Evolutionary conservation across 2,113 vertebrate species (phyloP).

Genomic region (Pseudopipra pipra): DNA sequence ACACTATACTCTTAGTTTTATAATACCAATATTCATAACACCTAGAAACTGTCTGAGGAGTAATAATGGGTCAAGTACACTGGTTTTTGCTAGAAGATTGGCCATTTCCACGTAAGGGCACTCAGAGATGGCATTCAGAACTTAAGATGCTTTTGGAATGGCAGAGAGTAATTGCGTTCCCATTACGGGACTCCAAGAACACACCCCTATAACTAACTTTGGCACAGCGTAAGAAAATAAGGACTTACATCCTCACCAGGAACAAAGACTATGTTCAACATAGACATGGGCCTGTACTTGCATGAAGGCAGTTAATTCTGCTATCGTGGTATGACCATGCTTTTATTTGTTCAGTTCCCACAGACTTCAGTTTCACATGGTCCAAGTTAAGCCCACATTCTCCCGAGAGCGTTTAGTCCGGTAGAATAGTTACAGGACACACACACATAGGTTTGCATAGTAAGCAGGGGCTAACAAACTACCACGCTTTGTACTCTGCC

Average conservation of each 20-base stretch:
- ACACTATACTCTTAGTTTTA: background rate
- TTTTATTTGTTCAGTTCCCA: background rate
- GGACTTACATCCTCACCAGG: background rate
- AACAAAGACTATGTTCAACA: background rate
- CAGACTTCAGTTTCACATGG: background rate
- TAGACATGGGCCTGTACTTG: background rate
- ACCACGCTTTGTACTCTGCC: background rate
- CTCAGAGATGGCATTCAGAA: background rate
- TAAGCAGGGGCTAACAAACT: background rate
- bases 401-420: background rate
- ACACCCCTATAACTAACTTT: background rate
- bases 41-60: background rate
- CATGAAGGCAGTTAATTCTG: background rate
- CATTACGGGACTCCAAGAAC: background rate
- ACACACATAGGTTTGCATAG: background rate
- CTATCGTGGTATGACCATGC: background rate
- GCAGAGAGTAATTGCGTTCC: background rate
- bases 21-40: background rate
- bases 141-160: background rate
- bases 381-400: background rate
- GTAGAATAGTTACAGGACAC: background rate
- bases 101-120: background rate
- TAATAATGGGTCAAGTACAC: background rate
- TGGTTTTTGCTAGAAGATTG: background rate
- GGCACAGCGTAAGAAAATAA: background rate